Evolutionary conservation across 2,888 invertebrate species (phyloP).

Genomic region (Perizoma flavofasciatum): DNA sequence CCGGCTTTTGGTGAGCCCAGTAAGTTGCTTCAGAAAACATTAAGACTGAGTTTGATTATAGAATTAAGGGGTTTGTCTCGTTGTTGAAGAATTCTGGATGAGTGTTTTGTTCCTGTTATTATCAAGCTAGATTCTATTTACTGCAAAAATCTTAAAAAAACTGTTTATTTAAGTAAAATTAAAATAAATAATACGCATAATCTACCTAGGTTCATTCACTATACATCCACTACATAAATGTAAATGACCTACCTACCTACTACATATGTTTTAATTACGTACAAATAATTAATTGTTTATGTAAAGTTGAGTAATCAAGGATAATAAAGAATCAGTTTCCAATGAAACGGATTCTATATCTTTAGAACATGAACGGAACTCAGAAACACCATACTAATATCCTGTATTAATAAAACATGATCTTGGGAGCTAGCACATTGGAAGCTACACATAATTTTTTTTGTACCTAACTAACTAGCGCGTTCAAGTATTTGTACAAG

Average conservation of each 20-base stretch:
- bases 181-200: too few relatives aligned
- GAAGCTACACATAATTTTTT: not conserved
- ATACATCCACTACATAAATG: too few relatives aligned
- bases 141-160: too few relatives aligned
- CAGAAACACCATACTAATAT: conserved; percentile 28
- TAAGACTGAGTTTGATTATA: conserved; percentile 50
- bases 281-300: not conserved
- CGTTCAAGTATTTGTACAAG: too few relatives aligned
- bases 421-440: not conserved
- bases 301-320: not conserved
- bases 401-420: conserved; percentile 39
- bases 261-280: too few relatives aligned
- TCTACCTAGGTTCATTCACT: too few relatives aligned
- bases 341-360: conserved; percentile 18
- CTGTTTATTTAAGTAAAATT: too few relatives aligned
- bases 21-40: conserved; percentile 35
- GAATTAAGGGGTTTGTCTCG: conserved; percentile 24
- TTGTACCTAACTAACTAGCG: too few relatives aligned
- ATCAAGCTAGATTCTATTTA: not conserved
- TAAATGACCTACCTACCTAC: too few relatives aligned
- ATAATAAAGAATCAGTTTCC: too few relatives aligned
- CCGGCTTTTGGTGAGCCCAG: conserved; percentile 13
- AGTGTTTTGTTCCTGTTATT: conserved; percentile 1
- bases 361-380: conserved; percentile 30
- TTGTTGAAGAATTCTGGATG: not conserved